These are phyloP conservation scores for Lampropteryx suffumata DNA, from an alignment of 2,888 invertebrate genomes.

Conservation along the genomic window DNA sequence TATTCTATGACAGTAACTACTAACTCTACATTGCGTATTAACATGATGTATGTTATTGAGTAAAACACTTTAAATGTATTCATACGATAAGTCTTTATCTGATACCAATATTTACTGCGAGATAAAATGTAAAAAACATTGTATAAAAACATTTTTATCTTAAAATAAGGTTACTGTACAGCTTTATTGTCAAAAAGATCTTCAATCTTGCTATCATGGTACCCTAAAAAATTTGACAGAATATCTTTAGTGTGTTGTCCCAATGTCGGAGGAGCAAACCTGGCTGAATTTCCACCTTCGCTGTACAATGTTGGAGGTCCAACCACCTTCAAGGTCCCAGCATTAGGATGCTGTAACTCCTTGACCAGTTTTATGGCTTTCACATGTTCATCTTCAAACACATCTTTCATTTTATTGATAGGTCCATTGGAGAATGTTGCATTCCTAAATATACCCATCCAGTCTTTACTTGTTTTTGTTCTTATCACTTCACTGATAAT, in stretches of 20 bases:
- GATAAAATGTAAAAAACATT: conserved; percentile 2
- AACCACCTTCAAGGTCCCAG: conserved; percentile 89
- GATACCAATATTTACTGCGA: conserved; percentile 4
- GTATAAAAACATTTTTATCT: background rate
- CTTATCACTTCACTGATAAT: conserved; percentile 83
- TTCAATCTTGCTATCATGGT: conserved; percentile 83
- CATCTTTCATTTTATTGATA: conserved; percentile 92
- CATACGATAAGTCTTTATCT: background rate
- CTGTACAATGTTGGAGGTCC: conserved; percentile 94
- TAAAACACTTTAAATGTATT: no score
- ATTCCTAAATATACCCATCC: conserved; percentile 87
- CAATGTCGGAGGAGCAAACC: conserved; percentile 90
- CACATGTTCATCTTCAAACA: conserved; percentile 95
- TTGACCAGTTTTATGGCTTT: conserved; percentile 87
- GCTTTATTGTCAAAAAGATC: conserved; percentile 74
- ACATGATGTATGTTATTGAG: no score
- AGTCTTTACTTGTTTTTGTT: conserved; percentile 88
- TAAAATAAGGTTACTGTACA: conserved; percentile 44
- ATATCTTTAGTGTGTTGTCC: conserved; percentile 95
- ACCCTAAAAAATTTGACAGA: conserved; percentile 86
- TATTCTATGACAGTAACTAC: background rate
- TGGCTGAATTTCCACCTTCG: conserved; percentile 86
- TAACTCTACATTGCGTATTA: no score
- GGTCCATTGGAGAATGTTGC: conserved; percentile 94
- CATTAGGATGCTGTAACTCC: conserved; percentile 86